Base-by-base conservation (phyloP, 2,888 invertebrate species). In the Steromphala cineraria region DNA sequence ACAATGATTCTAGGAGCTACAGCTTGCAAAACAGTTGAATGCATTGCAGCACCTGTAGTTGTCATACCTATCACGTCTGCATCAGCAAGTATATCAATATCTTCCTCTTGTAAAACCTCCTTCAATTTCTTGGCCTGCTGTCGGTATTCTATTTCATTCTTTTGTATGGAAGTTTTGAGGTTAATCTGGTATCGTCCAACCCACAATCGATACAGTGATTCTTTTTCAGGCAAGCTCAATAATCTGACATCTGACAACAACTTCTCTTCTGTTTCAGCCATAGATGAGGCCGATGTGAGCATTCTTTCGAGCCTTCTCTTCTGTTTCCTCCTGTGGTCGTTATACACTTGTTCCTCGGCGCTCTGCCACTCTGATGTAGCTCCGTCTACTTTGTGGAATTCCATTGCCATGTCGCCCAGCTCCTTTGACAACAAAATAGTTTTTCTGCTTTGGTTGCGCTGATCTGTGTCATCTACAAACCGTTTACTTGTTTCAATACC, bases 181-280 rank as follows among this genome's bases (percentile, higher is more conserved):
- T 80, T 17, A 1, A 62, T 24, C n/a, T 82, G 76, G 77, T 89
- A 88, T 74, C 80, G 62, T 1, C 78, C 15, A 15, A 92, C 81
- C 94, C 94, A 94, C 78, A 84, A 84, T 52, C 88, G 87, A 83
- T 94, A 94, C 13, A 94, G 82, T 13, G 87, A 91, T 94, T 94
- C 94, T 75, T 94, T 91, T 3, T 92, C 82, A 2, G 82, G 19
- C 53, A 89, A 86, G 46, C 85, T 36, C 31, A 92, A 84, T 52
- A 84, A 80, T 85, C 92, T 85, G 3, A 90, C 88, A 88, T 87
- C 86, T 15, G 17, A 24, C 13, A 90, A 76, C 0, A 31, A n/a
- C 0, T 67, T 62, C 8, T 71, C 85, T 78, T 90, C 88, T 13
- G 80, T 82, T 28, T 80, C 78, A n/a, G 55, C 76, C 88, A 91